Base-by-base conservation (phyloP, 37 sponge, comb jelly and placozoan genomes). In the Bolinopsis microptera region DNA sequence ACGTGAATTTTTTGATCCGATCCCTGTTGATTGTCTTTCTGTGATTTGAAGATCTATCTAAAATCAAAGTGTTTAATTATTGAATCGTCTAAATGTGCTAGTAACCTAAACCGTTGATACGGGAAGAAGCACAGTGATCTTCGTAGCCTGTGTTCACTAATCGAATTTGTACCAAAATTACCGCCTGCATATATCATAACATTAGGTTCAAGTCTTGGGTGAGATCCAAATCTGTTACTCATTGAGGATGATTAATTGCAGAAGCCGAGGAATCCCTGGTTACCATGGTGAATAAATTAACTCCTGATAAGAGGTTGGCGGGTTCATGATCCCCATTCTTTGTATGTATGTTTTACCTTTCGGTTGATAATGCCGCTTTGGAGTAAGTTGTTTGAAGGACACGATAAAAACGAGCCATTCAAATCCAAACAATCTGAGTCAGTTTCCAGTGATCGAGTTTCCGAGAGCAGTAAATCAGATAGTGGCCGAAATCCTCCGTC, bases 341-440 rank as follows among this genome's bases (percentile, higher is more conserved):
- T 48, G 61, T 34, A 22, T 80, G 2, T 2, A 36, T 80, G 82
- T 80, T 80, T 72, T 72, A 24, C 75, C 31, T 72, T 80, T 80
- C 35, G 2, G 2, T 80, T 34, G 28, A 26, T n/a, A 18, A 80
- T 80, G 82, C 82, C 82, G 38, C 37, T 80, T 8, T 80, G 82
- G 82, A 80, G 82, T 80, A 36, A 80, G 2, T 35, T 80, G 36
- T 80, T 80, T 22, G 30, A 80, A 30, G 82, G 38, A 8, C 30
- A 36, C 37, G 82, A 80, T 80, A 80, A 80, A 80, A 35, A 33
- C 38, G 37, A 80, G 22, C 82, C 82, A 30, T 80, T 80, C 37
- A 33, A 80, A 30, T 22, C 74, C 25, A 70, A 26, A 70, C 25
- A 22, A 70, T 26, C 74, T 5, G 28, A 26, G 25, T 26, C 74